Evolutionary conservation across 2,888 invertebrate genomes (phyloP).

Genomic region (Leucania comma): DNA sequence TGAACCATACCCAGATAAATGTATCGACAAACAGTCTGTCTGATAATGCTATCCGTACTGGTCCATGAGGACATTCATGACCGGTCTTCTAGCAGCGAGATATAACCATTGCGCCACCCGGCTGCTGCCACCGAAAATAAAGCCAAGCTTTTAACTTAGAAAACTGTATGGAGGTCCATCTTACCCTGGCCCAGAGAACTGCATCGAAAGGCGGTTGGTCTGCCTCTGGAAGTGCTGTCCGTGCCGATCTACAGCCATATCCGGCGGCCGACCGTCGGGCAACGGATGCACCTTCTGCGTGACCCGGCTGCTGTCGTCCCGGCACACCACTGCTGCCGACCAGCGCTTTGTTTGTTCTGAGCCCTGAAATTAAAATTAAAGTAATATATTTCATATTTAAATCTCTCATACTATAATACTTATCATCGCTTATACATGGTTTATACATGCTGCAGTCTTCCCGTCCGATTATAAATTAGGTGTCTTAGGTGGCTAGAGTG

Average conservation of each 20-base stretch:
- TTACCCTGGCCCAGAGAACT: slow-evolving; percentile 95
- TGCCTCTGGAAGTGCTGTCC: slow-evolving; percentile 89
- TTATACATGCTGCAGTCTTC: no score
- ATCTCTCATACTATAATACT: not conserved
- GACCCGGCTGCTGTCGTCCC: slow-evolving; percentile 86
- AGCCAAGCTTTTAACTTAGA: not conserved
- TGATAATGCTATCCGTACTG: not conserved
- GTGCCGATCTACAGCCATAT: slow-evolving; percentile 75
- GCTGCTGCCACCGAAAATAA: not conserved
- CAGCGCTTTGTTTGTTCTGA: slow-evolving; percentile 94
- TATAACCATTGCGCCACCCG: not conserved
- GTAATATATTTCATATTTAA: not conserved
- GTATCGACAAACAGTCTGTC: not conserved
- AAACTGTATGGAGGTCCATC: slow-evolving; percentile 52
- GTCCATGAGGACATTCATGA: not conserved
- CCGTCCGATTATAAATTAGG: not conserved
- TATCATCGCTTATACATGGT: no score
- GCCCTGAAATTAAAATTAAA: slow-evolving; percentile 71
- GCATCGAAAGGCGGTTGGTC: slow-evolving; percentile 95
- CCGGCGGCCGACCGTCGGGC: slow-evolving; percentile 77
- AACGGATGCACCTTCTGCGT: slow-evolving; percentile 80
- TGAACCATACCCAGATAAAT: no score
- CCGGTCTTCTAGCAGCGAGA: not conserved
- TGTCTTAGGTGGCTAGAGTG: not conserved
- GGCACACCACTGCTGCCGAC: slow-evolving; percentile 95